phyloP scores from a whole-genome alignment of 1,140 invertebrate species.

The Heliconius congener region DNA sequence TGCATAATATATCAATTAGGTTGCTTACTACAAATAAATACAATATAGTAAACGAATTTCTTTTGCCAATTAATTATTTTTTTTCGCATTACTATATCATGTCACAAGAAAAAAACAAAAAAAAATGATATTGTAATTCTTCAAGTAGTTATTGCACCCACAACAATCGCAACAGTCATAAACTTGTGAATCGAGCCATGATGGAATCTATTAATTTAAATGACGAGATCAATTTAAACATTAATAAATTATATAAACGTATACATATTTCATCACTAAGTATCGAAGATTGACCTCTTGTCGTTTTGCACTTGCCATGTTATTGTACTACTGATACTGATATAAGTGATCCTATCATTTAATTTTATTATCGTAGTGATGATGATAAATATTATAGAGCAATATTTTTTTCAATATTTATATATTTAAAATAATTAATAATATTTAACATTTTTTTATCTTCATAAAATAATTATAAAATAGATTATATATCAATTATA shows the following conservation, averaged over 20 bases:
- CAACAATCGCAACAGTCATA: background rate
- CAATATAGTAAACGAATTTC: too few relatives aligned
- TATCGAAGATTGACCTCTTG: slow-evolving; percentile 32
- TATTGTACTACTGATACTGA: slow-evolving; percentile 23
- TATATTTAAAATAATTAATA: background rate
- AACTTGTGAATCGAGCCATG: background rate
- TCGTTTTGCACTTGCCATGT: slow-evolving; percentile 30
- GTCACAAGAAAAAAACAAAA: too few relatives aligned
- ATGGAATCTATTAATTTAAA: background rate
- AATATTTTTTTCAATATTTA: slow-evolving; percentile 6
- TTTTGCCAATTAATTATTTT: too few relatives aligned
- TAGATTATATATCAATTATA: too few relatives aligned
- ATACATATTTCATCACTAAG: slow-evolving; percentile 24
- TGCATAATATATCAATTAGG: too few relatives aligned
- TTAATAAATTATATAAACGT: slow-evolving; percentile 7
- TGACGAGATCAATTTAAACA: slow-evolving; percentile 5
- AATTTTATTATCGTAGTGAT: slow-evolving; percentile 22
- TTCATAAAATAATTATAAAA: too few relatives aligned
- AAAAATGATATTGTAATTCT: too few relatives aligned
- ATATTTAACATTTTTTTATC: too few relatives aligned
- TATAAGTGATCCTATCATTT: slow-evolving; percentile 25
- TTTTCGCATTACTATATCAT: background rate
- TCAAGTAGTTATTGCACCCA: too few relatives aligned
- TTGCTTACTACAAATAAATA: too few relatives aligned
- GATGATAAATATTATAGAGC: background rate